A percentile compares a stretch with the other conserved stretches of the same genome.
These are phyloP conservation scores for Pseudoatta argentina DNA, from an alignment of 1,140 invertebrate species.

Conservation along the genomic window DNA sequence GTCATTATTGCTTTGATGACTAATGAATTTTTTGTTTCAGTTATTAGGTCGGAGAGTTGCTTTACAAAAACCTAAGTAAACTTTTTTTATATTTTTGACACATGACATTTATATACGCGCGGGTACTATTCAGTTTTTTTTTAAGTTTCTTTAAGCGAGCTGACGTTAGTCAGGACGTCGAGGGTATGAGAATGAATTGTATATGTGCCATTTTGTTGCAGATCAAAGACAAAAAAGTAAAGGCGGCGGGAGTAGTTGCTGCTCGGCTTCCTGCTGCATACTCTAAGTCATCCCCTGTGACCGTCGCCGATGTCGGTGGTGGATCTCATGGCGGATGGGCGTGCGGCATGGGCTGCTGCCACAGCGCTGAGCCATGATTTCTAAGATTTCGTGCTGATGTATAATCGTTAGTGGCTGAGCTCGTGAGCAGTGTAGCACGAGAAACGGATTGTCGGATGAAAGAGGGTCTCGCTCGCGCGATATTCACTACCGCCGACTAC, in stretches of 20 bases:
- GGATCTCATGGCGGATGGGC: slow-evolving; percentile 75
- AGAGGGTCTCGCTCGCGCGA: neutral
- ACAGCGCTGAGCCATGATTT: slow-evolving; percentile 82
- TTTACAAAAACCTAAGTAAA: neutral
- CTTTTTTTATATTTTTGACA: neutral
- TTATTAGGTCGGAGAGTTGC: neutral
- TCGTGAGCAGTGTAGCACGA: slow-evolving; percentile 80
- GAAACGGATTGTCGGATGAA: neutral
- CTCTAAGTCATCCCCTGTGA: slow-evolving; percentile 89
- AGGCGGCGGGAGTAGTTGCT: slow-evolving; percentile 96
- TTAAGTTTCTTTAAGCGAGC: too few species aligned
- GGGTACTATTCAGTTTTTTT: too few species aligned
- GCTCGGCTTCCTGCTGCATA: slow-evolving; percentile 96
- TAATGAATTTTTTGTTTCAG: neutral
- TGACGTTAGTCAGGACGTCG: neutral
- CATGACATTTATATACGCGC: neutral
- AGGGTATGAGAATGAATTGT: neutral
- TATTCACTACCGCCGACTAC: neutral
- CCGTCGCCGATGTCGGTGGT: slow-evolving; percentile 65
- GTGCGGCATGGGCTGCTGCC: slow-evolving; percentile 71
- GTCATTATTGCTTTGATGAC: neutral
- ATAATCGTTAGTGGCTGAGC: slow-evolving; percentile 84
- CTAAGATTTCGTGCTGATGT: slow-evolving; percentile 85
- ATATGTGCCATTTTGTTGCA: slow-evolving; percentile 87
- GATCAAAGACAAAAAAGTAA: slow-evolving; percentile 98